Base-by-base conservation (phyloP, 92 coral and sea anemone genomes). In the Chrysogorgia sp. region DNA sequence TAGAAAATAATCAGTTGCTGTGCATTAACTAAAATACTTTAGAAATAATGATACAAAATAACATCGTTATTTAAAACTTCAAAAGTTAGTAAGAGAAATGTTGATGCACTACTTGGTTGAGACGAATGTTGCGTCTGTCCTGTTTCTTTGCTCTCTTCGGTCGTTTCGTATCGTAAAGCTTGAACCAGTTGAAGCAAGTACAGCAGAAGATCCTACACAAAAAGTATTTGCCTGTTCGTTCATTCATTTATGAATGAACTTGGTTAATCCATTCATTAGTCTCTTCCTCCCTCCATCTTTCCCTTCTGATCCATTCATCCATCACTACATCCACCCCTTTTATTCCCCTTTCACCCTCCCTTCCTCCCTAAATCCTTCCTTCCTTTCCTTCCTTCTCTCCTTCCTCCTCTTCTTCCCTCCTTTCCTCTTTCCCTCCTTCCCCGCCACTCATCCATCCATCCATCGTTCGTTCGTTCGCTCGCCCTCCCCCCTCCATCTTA, bases 111-210 rank as follows among this genome's bases (percentile, higher is more conserved):
- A 33, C 9, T 10, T 57, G 15, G 50, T 20, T 74, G 30, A 7
- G 65, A 22, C n/a, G 25, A 13, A 25, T 34, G 43, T 10, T 31
- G 32, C 34, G 10, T 25, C 28, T 31, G 0, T 20, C 29, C 79
- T 21, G 79, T 83, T 7, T 87, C 92, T 31, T 88, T 83, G 40
- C 77, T 89, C 13, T 71, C 83, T 19, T 84, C 56, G 24, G 79
- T 62, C 23, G 89, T 80, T 65, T 94, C 98, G 84, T 94, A 94
- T 28, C 98, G 83, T 70, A 94, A 49, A 8, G 98, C 98, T 83
- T 94, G 98, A 29, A 94, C 98, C 26, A 94, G 92, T 77, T 94
- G 98, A 19, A 94, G 88, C n/a, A 94, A 85, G 77, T 94, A 94
- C 19, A 94, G 81, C 80, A 94, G 74, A 61, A 94, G 72, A 67